These are phyloP conservation scores for Periophthalmus modestus DNA, from an alignment of 2,113 vertebrate genomes.

Conservation along the genomic window DNA sequence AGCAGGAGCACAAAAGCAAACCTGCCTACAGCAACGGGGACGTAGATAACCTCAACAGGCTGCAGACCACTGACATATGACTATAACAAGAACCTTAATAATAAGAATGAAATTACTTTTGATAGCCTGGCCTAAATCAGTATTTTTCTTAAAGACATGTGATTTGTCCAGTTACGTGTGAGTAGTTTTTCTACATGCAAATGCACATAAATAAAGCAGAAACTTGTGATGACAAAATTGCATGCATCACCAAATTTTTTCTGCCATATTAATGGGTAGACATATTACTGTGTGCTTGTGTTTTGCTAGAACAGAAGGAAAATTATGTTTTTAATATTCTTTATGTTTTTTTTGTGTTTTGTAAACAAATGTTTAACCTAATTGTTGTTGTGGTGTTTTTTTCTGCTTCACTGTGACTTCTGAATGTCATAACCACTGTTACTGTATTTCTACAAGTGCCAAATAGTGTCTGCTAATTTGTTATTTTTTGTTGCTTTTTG, in stretches of 20 bases:
- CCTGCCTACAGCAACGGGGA: slow-evolving; percentile 35
- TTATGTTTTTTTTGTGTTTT: not conserved
- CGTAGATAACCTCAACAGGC: slow-evolving; percentile 24
- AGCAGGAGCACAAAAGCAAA: slow-evolving; percentile 53
- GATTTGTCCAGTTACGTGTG: not conserved
- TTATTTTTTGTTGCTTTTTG: slow-evolving; percentile 1
- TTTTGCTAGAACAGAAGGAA: not conserved
- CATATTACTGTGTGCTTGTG: not conserved
- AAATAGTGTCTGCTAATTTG: not conserved
- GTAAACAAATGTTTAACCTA: not conserved
- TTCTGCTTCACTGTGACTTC: not conserved
- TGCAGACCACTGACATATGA: slow-evolving; percentile 64
- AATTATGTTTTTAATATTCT: not conserved
- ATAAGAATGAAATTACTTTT: not conserved
- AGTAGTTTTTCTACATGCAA: not conserved
- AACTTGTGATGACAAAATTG: not conserved
- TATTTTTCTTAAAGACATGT: not conserved
- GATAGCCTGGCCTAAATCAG: not conserved
- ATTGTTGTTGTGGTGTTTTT: not conserved
- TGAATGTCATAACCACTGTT: not conserved
- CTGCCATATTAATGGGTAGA: not conserved
- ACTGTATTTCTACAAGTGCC: not conserved
- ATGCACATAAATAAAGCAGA: not conserved
- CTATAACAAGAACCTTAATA: not conserved
- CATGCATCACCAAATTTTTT: not conserved